These are phyloP conservation scores for Cephus pulcher DNA, from an alignment of 2,888 invertebrate genomes.

Conservation along the genomic window DNA sequence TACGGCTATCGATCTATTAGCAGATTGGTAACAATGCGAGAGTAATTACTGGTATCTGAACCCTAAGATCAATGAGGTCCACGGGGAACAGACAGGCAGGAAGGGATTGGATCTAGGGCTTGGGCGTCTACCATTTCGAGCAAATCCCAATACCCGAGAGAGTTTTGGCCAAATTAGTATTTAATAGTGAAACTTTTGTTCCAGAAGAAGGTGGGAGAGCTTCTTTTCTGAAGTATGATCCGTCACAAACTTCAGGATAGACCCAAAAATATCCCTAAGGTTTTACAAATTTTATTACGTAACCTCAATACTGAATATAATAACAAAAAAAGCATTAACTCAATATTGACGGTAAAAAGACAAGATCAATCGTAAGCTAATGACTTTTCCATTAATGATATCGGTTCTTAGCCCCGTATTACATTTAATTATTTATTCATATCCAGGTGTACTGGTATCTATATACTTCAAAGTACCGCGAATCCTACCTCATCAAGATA, in stretches of 20 bases:
- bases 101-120: conserved; percentile 14
- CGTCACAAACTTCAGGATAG: neutral
- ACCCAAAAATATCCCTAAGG: neutral
- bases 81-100: conserved; percentile 15
- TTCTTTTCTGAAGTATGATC: neutral
- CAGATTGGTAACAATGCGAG: conserved; percentile 47
- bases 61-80: conserved; percentile 45
- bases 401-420: neutral
- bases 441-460: neutral
- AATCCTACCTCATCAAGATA: neutral
- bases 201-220: conserved; percentile 22
- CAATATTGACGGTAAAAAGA: neutral
- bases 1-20: conserved; percentile 43
- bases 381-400: neutral
- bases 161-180: conserved; percentile 48
- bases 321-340: neutral
- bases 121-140: conserved; percentile 27
- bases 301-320: neutral
- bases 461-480: neutral
- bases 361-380: neutral
- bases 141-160: conserved; percentile 31
- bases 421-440: neutral
- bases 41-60: conserved; percentile 44
- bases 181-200: conserved; percentile 53
- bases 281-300: neutral